Evolutionary conservation across 2,888 invertebrate species (phyloP).

Genomic region (Oeneis ivallda): DNA sequence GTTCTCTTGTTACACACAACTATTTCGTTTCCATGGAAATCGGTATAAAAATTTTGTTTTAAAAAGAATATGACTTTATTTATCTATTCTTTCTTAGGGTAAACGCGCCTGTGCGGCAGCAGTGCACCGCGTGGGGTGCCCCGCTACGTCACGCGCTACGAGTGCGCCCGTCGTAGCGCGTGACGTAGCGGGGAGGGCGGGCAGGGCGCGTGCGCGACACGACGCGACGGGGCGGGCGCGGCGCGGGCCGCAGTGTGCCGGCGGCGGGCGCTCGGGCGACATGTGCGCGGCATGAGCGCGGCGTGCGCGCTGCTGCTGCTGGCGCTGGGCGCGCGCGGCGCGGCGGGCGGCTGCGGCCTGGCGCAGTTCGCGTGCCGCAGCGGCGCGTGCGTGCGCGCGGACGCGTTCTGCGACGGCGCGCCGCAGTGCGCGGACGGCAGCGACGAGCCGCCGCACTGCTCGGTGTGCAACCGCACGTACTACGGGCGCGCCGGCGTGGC

Average conservation of each 20-base stretch:
- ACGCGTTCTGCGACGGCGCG: conserved; percentile 92
- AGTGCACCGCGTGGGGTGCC: too few relatives aligned
- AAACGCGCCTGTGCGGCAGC: too few relatives aligned
- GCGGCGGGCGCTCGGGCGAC: conserved; percentile 48
- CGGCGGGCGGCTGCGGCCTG: conserved; percentile 66
- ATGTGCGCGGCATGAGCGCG: conserved; percentile 20
- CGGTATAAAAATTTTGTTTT: too few relatives aligned
- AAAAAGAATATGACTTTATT: too few relatives aligned
- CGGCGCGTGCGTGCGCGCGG: conserved; percentile 91
- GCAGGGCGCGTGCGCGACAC: conserved; percentile 20
- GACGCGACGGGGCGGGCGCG: conserved; percentile 31
- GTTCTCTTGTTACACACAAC: too few relatives aligned
- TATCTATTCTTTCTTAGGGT: too few relatives aligned
- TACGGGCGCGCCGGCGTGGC: conserved; percentile 93
- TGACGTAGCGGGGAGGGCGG: conserved; percentile 27
- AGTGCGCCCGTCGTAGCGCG: too few relatives aligned
- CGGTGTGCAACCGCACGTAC: conserved; percentile 94
- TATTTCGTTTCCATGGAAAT: too few relatives aligned
- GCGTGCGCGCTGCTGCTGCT: conserved; percentile 52
- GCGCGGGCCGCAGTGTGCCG: conserved; percentile 54
- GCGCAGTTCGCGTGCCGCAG: conserved; percentile 63
- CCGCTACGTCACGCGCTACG: too few relatives aligned
- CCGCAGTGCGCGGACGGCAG: conserved; percentile 93
- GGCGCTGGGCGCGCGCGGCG: conserved; percentile 50
- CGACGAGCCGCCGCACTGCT: conserved; percentile 91